Percentiles rank a stretch among this genome's conserved stretches.
Evolutionary conservation across 2,888 invertebrate genomes (phyloP).

Genomic region (Volucella inanis): DNA sequence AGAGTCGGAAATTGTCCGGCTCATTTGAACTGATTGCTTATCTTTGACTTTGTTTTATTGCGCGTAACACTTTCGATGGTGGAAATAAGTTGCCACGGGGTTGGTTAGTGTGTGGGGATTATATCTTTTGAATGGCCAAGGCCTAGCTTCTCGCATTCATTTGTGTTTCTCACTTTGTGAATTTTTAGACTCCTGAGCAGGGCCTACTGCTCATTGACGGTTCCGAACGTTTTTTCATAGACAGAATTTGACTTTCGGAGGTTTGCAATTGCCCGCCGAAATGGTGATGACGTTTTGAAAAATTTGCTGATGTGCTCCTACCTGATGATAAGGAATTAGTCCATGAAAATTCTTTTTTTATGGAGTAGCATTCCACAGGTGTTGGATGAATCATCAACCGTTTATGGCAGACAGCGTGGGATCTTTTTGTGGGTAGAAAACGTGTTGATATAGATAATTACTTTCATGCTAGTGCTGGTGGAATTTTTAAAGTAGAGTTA

Average conservation of each 20-base stretch:
- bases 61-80: conserved; percentile 14
- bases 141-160: too few relatives aligned
- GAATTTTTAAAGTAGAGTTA: background rate
- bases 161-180: too few relatives aligned
- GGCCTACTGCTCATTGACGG: too few relatives aligned
- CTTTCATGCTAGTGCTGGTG: background rate
- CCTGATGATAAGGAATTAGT: conserved; percentile 42
- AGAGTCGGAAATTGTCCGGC: conserved; percentile 53
- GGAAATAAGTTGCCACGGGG: conserved; percentile 13
- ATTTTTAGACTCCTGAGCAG: too few relatives aligned
- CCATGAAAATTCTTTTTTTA: conserved; percentile 27
- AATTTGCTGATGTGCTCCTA: too few relatives aligned
- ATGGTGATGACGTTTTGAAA: too few relatives aligned
- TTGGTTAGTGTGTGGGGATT: background rate
- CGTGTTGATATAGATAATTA: conserved; percentile 32
- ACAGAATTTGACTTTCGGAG: too few relatives aligned
- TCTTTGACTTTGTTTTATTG: conserved; percentile 32
- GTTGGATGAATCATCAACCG: conserved; percentile 26
- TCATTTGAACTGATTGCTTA: conserved; percentile 57
- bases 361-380: conserved; percentile 16
- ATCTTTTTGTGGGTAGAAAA: conserved; percentile 9
- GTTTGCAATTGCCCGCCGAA: too few relatives aligned
- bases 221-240: too few relatives aligned
- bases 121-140: conserved; percentile 20
- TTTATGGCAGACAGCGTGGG: conserved; percentile 35